Base-by-base conservation (phyloP, 2,797 vertebrate genomes). In the Amblyopsis hoosieri region DNA sequence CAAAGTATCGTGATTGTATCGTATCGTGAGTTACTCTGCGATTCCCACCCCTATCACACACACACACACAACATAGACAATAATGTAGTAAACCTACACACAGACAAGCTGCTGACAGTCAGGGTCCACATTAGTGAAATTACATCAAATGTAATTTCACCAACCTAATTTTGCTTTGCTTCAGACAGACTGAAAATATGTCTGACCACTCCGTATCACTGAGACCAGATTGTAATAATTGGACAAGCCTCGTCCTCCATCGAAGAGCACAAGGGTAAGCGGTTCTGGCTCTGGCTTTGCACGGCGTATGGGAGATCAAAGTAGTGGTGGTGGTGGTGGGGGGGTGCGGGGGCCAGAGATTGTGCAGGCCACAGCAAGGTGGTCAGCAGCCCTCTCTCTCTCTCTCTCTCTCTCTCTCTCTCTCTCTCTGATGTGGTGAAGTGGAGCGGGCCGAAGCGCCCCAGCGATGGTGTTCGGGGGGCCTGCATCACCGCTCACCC, bases 171-270 rank as follows among this genome's bases (percentile, higher is more conserved):
- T 6, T 49, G 54, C 8, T 37, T 17, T 4, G 68, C 46, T 69
- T 55, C 58, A 31, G 56, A 63, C 67, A 72, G 70, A 80, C 69
- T 60, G 68, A 79, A 58, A 53, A 67, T 67, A 72, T 70, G 63
- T 46, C 75, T 60, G 69, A 23, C 23, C 71, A 62, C 84, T 87
- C 87, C 81, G 79, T 87, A 81, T 79, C 82, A 50, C 80, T 85
- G 78, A 12, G 86, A 81, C 70, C 78, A 87, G 83, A 91, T 88
- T 88, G 89, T 72, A 85, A 87, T 90, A 91, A 90, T 87, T 90
- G 86, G 85, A 72, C 78, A 50, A 77, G 79, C 54, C 52, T 68
- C 70, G 79, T 78, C 33, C 45, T 82, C 76, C 78, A 62, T 56
- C 65, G 66, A 69, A 70, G 69, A 70, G 66, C 73, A 45, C 42